Percentiles rank a stretch among this genome's conserved stretches.
These are phyloP conservation scores for Sarcophaga subvicina DNA, from an alignment of 2,888 invertebrate genomes.

Conservation along the genomic window DNA sequence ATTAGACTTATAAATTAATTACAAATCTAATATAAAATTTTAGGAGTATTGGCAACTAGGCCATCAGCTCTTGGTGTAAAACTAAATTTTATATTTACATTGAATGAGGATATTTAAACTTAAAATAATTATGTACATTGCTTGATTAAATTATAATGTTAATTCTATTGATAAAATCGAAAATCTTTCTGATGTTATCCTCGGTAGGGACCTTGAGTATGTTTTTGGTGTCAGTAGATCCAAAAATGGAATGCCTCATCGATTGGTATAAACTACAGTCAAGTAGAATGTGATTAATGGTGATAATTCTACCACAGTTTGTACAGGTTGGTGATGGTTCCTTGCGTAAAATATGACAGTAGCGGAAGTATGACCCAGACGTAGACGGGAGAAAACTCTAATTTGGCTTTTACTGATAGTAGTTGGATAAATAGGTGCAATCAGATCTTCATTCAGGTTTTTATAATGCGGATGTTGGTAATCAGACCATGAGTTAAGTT, in stretches of 20 bases:
- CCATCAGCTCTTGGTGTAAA: no score
- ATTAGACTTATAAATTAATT: no score
- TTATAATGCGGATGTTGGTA: no score
- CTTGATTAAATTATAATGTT: no score
- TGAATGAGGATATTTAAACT: not conserved
- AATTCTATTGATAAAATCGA: not conserved
- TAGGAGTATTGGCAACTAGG: no score
- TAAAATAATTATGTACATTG: not conserved
- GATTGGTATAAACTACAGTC: not conserved
- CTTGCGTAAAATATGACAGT: not conserved
- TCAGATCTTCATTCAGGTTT: not conserved
- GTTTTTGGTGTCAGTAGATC: not conserved
- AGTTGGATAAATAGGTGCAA: constrained; percentile 20
- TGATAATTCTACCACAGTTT: not conserved
- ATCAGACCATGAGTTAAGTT: no score
- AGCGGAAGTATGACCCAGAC: not conserved
- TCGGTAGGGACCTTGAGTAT: not conserved
- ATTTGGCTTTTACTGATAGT: constrained; percentile 12
- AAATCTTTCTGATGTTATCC: no score
- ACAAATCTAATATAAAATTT: no score
- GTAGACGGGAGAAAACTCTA: constrained; percentile 15
- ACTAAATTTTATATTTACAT: no score
- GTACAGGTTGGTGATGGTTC: not conserved
- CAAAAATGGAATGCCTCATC: not conserved
- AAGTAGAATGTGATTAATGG: constrained; percentile 18